Evolutionary conservation across 2,113 vertebrate genomes (phyloP), one percentile per base, ranked within the genome.

Genomic region (Coracopsis vasa): DNA sequence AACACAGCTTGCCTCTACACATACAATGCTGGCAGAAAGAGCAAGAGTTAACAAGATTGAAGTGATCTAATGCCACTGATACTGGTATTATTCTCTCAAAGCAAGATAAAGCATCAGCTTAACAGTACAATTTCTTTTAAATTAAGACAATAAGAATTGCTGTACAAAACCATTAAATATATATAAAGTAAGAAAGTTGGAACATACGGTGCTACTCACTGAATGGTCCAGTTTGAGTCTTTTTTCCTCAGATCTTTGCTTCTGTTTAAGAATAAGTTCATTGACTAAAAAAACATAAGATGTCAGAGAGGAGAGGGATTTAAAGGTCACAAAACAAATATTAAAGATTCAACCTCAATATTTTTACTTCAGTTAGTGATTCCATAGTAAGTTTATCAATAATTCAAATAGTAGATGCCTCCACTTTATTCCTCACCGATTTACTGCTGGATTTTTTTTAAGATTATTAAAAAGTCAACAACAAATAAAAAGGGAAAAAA

Each of bases 251-350:
- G 98, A 99, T 97, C 99, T 98, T 96, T 99, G 99, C 95, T 99
- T 99, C 97, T 99, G 99, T 97, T 99, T 99, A 29, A 99, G 99
- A 98, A 99, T 99, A 75, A 99, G 98, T 89, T 99, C 99, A 96
- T 99, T 99, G 75, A 99, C 99, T 99, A 90, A 74, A 98, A 98
- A 98, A 65, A 81, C 7, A 82, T 3, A 80, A 19, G 7, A 66
- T 4, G 16, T 64, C 42, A 97, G 45, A 78, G 16, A 83, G 45
- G 65, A 79, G 19, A 54, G 25, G 5, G 33, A 47, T n/a, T 82
- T 50, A 33, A 86, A 80, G 28, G 29, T 72, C 50, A 83, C 10
- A 44, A 73, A 53, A 25, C 7, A 25, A 79, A 11, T 18, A 66
- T 5, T 9, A 50, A 58, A 80, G 33, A 61, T 15, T 83, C 50